phyloP scores from a whole-genome alignment of 2,797 vertebrate species.

The Thalassophryne amazonica region DNA sequence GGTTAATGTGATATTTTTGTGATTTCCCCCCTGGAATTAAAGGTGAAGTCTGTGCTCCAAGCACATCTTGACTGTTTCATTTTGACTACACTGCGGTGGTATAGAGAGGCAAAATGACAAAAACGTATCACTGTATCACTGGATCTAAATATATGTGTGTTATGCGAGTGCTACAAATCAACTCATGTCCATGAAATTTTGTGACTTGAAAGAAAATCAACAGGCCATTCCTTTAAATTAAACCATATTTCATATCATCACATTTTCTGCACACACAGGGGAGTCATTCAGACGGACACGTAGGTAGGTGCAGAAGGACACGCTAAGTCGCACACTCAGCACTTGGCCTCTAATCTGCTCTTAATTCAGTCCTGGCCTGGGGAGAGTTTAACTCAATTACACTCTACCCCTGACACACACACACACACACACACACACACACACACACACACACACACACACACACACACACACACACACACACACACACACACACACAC shows the following conservation, averaged over 20 bases:
- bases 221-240: conserved; percentile 4
- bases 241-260: conserved; percentile 17
- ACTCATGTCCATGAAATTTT: too few species aligned
- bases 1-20: too few species aligned
- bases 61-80: too few species aligned
- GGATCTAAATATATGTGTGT: too few species aligned
- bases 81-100: too few species aligned
- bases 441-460: conserved; percentile 12
- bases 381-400: conserved; percentile 60
- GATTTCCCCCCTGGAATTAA: too few species aligned
- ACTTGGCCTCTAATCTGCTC: conserved; percentile 51
- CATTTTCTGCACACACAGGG: conserved; percentile 6
- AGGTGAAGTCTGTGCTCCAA: too few species aligned
- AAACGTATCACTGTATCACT: too few species aligned
- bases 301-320: background rate
- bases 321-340: conserved; percentile 27
- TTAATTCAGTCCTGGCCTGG: conserved; percentile 48
- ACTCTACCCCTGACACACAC: background rate
- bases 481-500: conserved; percentile 10
- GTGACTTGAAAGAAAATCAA: background rate
- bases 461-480: conserved; percentile 24
- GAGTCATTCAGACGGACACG: conserved; percentile 8
- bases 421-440: background rate
- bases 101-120: too few species aligned
- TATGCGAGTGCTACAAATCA: too few species aligned